Evolutionary conservation across 2,888 invertebrate genomes (phyloP), one percentile per base, ranked within the genome.

Genomic region (Conus canariensis): DNA sequence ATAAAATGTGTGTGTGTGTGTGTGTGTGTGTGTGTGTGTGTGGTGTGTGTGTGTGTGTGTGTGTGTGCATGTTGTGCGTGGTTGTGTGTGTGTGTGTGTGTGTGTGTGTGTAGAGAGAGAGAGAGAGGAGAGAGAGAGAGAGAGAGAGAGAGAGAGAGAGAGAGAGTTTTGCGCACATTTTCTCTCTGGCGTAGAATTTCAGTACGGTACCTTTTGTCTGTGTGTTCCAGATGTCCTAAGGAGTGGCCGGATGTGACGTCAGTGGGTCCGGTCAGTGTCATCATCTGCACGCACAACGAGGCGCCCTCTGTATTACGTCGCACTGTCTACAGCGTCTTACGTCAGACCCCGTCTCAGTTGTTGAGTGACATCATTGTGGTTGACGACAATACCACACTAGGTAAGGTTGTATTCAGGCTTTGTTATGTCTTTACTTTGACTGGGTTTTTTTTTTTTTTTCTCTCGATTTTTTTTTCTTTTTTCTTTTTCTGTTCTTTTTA

Each of bases 241-340:
- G 67, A 89, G 19, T 25, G 77, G 60, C 88, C 77, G 19, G 85
- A 85, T 59, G 85, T 85, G 70, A 25, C 30, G 22, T 59, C 64
- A 12, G 85, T 74, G 19, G 89, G 85, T 19, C 85, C 89, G 14
- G 89, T 89, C 56, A 85, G 85, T 58, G 74, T 89, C 8, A 70
- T 89, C 70, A 89, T 89, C 74, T 89, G 89, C 59, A 85, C 89
- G 30, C 89, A 89, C 85, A 89, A 89, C 85, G 89, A 89, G 67
- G 89, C 89, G 67, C 25, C 85, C 25, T 89, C 89, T 45, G 89
- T 89, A 9, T 70, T 89, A 58, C 89, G 85, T 7, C 82, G 89
- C 22, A 89, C 89, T 10, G 89, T 89, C n/a, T 59, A 64, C 74
- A 89, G 89, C 59, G 89, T 89, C 19, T 12, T 89, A 9, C 85